Conservation (phyloP, 2,888 invertebrate genomes). For the Xestia c-nigrum region DNA sequence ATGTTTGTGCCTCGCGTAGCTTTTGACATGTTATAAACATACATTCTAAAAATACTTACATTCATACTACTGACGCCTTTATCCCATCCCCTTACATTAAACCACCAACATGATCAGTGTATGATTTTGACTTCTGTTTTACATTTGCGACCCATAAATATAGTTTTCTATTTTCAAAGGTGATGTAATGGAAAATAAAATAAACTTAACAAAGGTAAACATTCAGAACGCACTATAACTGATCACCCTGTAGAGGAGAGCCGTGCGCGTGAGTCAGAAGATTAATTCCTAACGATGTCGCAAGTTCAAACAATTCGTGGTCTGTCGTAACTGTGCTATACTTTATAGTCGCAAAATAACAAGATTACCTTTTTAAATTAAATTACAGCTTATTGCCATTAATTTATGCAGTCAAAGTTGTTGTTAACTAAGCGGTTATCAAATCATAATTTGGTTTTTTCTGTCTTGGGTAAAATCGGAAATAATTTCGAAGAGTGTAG, state of each 20-base stretch:
- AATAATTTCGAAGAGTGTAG: background rate
- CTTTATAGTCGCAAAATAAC: background rate
- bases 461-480: background rate
- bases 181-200: background rate
- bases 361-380: background rate
- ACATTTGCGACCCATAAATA: background rate
- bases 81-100: background rate
- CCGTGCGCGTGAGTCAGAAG: background rate
- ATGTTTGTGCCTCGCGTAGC: background rate
- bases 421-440: background rate
- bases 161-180: background rate
- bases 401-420: background rate
- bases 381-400: background rate
- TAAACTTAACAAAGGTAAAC: background rate
- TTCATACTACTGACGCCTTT: background rate
- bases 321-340: background rate
- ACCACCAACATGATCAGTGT: background rate
- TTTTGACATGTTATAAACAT: background rate
- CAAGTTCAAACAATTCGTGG: background rate
- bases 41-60: background rate
- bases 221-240: background rate
- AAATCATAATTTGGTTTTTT: background rate
- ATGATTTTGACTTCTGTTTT: background rate
- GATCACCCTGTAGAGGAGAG: background rate
- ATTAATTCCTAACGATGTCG: no score